Evolutionary conservation across 2,113 vertebrate species (phyloP).

Genomic region (Todiramphus saurophagus): DNA sequence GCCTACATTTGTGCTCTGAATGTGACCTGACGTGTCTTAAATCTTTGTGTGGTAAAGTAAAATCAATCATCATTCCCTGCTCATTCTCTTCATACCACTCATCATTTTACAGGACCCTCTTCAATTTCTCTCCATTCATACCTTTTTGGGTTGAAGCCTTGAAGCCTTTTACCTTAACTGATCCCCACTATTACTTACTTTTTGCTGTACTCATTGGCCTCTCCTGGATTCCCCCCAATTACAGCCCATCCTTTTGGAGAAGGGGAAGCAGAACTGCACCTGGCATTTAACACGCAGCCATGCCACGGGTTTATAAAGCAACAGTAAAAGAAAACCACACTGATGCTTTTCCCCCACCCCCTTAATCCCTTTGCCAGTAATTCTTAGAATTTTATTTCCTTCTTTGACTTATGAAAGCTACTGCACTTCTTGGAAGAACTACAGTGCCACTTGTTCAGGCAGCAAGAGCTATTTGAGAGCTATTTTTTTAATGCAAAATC

Average conservation of each 20-base stretch:
- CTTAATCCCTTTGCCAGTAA: background rate
- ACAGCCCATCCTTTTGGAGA: background rate
- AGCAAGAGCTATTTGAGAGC: background rate
- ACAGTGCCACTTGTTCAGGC: background rate
- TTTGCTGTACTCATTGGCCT: background rate
- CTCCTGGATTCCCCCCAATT: background rate
- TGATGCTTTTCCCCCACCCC: accelerated
- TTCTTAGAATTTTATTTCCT: background rate
- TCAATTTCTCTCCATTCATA: background rate
- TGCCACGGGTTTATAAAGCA: background rate
- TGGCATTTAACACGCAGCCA: background rate
- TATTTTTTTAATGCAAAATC: background rate
- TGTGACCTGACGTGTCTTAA: background rate
- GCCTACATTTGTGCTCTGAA: background rate
- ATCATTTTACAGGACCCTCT: background rate
- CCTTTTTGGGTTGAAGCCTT: background rate
- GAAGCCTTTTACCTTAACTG: background rate
- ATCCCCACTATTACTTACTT: background rate
- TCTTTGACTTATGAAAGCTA: background rate
- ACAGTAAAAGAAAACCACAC: background rate
- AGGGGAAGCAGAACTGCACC: background rate
- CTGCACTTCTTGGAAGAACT: background rate
- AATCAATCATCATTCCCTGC: background rate
- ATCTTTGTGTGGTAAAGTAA: background rate
- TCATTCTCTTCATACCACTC: background rate